phyloP scores from a whole-genome alignment of 2,113 vertebrate species.

The Zingel zingel region DNA sequence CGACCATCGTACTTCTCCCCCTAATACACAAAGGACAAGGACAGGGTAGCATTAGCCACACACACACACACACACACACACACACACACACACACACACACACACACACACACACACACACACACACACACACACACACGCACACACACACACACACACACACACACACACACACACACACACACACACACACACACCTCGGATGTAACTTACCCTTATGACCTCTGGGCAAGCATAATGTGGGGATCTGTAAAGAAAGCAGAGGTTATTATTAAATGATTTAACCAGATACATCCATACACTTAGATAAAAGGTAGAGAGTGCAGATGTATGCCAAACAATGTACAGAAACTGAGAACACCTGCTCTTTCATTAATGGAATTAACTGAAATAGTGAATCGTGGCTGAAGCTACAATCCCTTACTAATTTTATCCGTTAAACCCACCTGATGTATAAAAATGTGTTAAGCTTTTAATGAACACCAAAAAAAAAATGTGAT shows the following conservation, averaged over 20 bases:
- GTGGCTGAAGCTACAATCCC: slow-evolving; percentile 19
- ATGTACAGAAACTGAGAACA: neutral
- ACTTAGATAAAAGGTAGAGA: neutral
- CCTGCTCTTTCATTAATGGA: slow-evolving; percentile 4
- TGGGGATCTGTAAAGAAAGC: slow-evolving; percentile 83
- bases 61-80: neutral
- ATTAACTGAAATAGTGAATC: neutral
- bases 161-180: slow-evolving; percentile 6
- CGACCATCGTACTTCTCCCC: slow-evolving; percentile 94
- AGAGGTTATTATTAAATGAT: neutral
- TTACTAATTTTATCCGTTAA: slow-evolving; percentile 25
- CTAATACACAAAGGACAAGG: slow-evolving; percentile 65
- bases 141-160: neutral
- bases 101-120: slow-evolving; percentile 6
- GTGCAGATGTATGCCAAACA: neutral
- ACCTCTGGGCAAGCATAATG: slow-evolving; percentile 95
- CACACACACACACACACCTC: slow-evolving; percentile 1
- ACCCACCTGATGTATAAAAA: slow-evolving; percentile 11
- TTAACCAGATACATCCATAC: neutral
- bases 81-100: neutral
- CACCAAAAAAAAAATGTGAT: no score
- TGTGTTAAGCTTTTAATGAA: slow-evolving; percentile 16
- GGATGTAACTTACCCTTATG: slow-evolving; percentile 87
- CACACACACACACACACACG: neutral
- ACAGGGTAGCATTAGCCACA: neutral